Base-by-base conservation (phyloP, 2,888 invertebrate species). In the Resseliella maxima region DNA sequence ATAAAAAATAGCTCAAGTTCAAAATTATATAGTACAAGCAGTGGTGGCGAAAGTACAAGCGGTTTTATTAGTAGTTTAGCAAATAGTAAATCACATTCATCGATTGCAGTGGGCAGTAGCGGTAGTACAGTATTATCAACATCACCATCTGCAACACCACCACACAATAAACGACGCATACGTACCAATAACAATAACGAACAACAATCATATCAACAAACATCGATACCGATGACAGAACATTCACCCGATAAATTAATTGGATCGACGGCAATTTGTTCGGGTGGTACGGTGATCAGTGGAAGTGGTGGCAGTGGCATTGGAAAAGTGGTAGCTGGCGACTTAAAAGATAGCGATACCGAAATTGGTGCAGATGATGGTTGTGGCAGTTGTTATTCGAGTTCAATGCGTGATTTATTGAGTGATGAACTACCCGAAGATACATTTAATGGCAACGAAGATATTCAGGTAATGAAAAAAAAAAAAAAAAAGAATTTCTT, bases 341-440 rank as follows among this genome's bases (percentile, higher is more conserved):
- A 83, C 0, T n/a, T 38, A 0, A 83, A 83, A 41, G 83, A 83
- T 24, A 83, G 38, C 24, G 83, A 83, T 12, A 83, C 36, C 0
- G 83, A 83, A 38, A 24, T 83, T 8, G 83, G 83, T 10, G 12
- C 15, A 3, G 72, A 72, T 35, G 83, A 83, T 83, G 83, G 83
- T 38, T 38, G 36, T 83, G 83, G 83, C 41, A 83, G 83, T 41
- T 83, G 83, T 24, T 83, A 83, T 83, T 83, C 83, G 12, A 83
- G 41, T 83, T 83, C 83, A 6, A 41, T 83, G 83, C 83, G 41
- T 3, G 83, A 83, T 41, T 41, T 83, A n/a, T n/a, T 83, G 24
- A 83, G 83, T 12, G 83, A 83, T 41, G 83, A 83, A 38, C 41
- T 83, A 21, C 36, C 83, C n/a, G 83, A 83, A 38, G 83, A 83